Evolutionary conservation across 2,797 vertebrate genomes (phyloP), one percentile per base, ranked within the genome.

Genomic region (Cacajao melanocephalus): DNA sequence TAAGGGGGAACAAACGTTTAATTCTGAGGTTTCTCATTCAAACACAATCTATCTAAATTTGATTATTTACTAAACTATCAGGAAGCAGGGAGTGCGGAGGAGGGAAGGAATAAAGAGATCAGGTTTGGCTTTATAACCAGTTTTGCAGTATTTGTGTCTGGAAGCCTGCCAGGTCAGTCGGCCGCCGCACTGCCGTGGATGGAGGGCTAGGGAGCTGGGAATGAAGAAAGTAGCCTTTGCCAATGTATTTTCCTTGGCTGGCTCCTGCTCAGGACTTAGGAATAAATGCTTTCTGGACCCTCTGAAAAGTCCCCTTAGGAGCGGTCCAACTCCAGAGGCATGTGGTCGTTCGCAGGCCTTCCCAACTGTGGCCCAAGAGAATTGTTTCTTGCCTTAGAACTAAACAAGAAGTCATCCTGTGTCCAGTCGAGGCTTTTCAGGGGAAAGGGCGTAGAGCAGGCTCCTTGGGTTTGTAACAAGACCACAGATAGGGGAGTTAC

Each of bases 11-110:
- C 46, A 93, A 88, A 61, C 19, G 0, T 86, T 95, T 90, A 86
- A 91, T 97, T 91, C 83, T 6, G 9, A 93, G 80, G 50, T 73
- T 95, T 93, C 41, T 79, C 73, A 67, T 86, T 86, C 55, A 76
- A 84, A 81, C 50, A 87, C 78, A 94, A 88, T 89, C 80, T 76
- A 87, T 83, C 30, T 58, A 79, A 61, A 75, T 78, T 82, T 86
- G 86, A 97, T 92, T 79, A 81, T 82, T 81, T 95, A 82, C 78
- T 90, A 57, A 82, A 58, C 24, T 20, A 41, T 82, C 85, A 93
- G 88, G 81, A 97, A 94, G 33, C 33, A 52, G 36, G 1, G 61
- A 36, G 26, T 46, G 7, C 19, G 2, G 26, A 2, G 19, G n/a
- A 33, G 44, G 14, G 58, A 57, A 87, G 13, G 26, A 73, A 73